Percentiles rank a stretch among this genome's conserved stretches.
These are phyloP conservation scores for Pterocles orientalis DNA, from an alignment of 2,113 vertebrate genomes.

Conservation along the genomic window DNA sequence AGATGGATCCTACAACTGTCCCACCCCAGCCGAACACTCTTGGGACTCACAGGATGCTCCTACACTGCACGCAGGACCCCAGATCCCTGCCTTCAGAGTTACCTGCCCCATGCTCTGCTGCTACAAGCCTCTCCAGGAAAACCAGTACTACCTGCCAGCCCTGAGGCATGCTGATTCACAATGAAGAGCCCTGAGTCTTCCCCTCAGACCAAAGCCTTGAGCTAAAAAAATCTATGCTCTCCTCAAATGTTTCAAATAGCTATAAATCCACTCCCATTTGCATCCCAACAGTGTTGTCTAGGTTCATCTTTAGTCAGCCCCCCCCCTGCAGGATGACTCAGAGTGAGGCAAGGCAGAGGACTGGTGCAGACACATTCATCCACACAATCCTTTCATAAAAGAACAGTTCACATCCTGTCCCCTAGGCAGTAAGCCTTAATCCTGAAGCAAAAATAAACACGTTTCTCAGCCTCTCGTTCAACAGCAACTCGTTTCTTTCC, in stretches of 20 bases:
- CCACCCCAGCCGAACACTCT: background rate
- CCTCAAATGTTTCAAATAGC: background rate
- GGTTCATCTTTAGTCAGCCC: background rate
- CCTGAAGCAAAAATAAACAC: background rate
- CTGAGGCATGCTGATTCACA: background rate
- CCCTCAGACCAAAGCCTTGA: background rate
- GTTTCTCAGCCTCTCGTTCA: background rate
- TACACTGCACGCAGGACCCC: accelerated
- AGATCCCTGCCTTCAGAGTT: accelerated
- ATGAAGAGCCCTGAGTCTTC: background rate
- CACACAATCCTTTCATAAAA: background rate
- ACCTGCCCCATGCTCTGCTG: background rate
- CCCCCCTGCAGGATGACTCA: background rate
- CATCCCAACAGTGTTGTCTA: background rate
- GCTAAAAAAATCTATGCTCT: background rate
- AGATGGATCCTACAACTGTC: background rate
- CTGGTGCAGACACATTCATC: slow-evolving; percentile 3
- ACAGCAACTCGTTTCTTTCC: background rate
- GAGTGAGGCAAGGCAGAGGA: background rate
- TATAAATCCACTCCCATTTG: background rate
- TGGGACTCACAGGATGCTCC: background rate
- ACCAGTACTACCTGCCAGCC: background rate
- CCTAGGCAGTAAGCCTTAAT: background rate
- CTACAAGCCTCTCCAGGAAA: background rate
- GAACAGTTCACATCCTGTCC: background rate